Evolutionary conservation across 2,113 vertebrate species (phyloP).

Genomic region (Pangasianodon gigas): DNA sequence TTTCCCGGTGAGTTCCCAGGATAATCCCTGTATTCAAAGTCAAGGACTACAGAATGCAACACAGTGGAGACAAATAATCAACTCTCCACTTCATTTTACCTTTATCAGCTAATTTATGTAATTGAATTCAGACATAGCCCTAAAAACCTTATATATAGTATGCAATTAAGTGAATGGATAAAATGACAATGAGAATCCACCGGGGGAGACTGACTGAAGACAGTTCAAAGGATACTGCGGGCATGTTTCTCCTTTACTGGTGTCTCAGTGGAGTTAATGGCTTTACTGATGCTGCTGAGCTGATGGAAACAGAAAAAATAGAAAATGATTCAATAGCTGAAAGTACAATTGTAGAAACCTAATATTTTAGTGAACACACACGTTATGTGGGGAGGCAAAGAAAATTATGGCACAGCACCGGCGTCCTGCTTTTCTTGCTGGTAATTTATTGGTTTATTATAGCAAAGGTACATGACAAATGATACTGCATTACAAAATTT

Average conservation of each 20-base stretch:
- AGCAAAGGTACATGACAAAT: neutral
- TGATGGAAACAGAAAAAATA: slow-evolving; percentile 58
- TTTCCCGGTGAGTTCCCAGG: slow-evolving; percentile 93
- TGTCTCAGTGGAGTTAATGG: slow-evolving; percentile 88
- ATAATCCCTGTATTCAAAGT: slow-evolving; percentile 91
- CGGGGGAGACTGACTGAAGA: neutral
- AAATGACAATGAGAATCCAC: neutral
- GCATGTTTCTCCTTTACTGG: slow-evolving; percentile 98
- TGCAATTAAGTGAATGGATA: neutral
- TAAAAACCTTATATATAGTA: neutral
- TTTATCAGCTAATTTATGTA: neutral
- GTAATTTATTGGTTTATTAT: neutral
- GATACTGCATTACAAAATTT: neutral
- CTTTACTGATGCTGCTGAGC: slow-evolving; percentile 97
- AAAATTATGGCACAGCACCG: neutral
- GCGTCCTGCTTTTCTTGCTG: neutral
- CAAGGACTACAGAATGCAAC: neutral
- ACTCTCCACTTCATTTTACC: neutral
- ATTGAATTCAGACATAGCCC: neutral
- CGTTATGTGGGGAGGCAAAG: neutral
- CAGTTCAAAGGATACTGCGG: slow-evolving; percentile 86
- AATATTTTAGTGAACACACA: neutral
- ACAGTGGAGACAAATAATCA: neutral
- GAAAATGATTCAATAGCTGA: slow-evolving; percentile 39
- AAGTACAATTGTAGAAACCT: neutral